Evolutionary conservation across 2,888 invertebrate species (phyloP).

Genomic region (Iphiclides podalirius): DNA sequence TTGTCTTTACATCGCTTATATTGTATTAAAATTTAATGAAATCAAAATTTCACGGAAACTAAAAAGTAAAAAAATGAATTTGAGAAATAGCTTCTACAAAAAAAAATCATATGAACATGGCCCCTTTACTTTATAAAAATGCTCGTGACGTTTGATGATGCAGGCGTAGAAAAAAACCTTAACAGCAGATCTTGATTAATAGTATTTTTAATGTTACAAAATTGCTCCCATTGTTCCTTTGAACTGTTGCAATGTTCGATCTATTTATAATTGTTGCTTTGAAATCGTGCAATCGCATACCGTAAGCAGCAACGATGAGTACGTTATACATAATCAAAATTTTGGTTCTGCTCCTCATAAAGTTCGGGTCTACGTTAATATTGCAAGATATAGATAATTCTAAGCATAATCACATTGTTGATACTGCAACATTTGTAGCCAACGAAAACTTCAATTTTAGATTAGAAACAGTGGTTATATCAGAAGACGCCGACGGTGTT

Average conservation of each 20-base stretch:
- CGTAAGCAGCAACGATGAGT: background rate
- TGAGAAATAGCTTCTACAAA: too few relatives aligned
- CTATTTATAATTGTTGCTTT: background rate
- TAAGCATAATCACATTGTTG: constrained; percentile 34
- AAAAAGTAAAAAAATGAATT: too few relatives aligned
- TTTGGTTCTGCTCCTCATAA: constrained; percentile 1
- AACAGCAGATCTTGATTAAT: constrained; percentile 55
- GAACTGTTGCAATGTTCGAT: constrained; percentile 4
- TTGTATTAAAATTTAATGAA: too few relatives aligned
- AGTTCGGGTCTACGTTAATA: background rate
- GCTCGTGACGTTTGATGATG: too few relatives aligned
- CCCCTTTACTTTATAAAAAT: too few relatives aligned
- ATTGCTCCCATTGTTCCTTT: constrained; percentile 12
- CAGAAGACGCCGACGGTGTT: constrained; percentile 43
- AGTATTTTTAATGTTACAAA: constrained; percentile 20
- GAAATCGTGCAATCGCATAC: background rate
- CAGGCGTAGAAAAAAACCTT: too few relatives aligned
- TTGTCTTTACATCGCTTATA: too few relatives aligned
- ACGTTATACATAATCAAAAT: background rate
- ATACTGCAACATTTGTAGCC: constrained; percentile 45
- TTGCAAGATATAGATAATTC: constrained; percentile 18
- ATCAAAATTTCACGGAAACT: too few relatives aligned
- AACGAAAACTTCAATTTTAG: constrained; percentile 50
- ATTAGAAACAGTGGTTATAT: constrained; percentile 42
- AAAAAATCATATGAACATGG: too few relatives aligned